These are phyloP conservation scores for Hypercompe scribonia DNA, from an alignment of 2,888 invertebrate species.

Conservation along the genomic window DNA sequence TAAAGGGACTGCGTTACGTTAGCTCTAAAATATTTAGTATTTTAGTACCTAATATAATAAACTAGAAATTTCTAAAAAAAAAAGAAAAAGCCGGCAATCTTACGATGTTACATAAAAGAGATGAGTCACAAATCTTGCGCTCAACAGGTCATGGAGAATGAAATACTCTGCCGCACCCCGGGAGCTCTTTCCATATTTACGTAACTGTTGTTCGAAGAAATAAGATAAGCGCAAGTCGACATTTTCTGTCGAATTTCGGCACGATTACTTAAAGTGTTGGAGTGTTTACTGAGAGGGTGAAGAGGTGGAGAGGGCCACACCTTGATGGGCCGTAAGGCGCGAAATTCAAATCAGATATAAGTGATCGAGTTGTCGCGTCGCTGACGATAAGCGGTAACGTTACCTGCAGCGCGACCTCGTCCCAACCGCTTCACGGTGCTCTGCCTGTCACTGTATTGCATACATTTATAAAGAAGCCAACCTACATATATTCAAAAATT, in stretches of 20 bases:
- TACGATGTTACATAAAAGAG: constrained; percentile 66
- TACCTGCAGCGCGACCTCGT: constrained; percentile 62
- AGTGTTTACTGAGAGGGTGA: constrained; percentile 72
- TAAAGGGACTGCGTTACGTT: background rate
- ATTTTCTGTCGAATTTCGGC: constrained; percentile 71
- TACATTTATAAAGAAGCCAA: constrained; percentile 64
- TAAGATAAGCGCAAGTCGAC: constrained; percentile 72
- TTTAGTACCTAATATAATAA: constrained; percentile 27
- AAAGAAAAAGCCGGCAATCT: constrained; percentile 58
- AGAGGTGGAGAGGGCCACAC: constrained; percentile 48
- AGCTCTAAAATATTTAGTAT: constrained; percentile 15
- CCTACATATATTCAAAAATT: constrained; percentile 60
- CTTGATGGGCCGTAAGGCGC: constrained; percentile 75
- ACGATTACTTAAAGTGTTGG: constrained; percentile 73
- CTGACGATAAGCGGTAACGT: constrained; percentile 62
- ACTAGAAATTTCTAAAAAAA: constrained; percentile 47
- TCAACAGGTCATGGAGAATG: constrained; percentile 85
- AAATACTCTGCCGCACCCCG: constrained; percentile 76
- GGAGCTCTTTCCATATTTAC: constrained; percentile 80
- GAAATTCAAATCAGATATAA: constrained; percentile 83
- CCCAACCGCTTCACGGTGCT: constrained; percentile 57
- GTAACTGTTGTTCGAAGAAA: constrained; percentile 77
- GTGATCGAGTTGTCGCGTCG: constrained; percentile 72
- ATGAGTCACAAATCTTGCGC: constrained; percentile 78
- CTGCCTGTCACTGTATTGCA: constrained; percentile 63